A percentile compares a stretch with the other conserved stretches of the same genome.
These are phyloP conservation scores for Dallia pectoralis DNA, from an alignment of 2,797 vertebrate genomes.

Conservation along the genomic window DNA sequence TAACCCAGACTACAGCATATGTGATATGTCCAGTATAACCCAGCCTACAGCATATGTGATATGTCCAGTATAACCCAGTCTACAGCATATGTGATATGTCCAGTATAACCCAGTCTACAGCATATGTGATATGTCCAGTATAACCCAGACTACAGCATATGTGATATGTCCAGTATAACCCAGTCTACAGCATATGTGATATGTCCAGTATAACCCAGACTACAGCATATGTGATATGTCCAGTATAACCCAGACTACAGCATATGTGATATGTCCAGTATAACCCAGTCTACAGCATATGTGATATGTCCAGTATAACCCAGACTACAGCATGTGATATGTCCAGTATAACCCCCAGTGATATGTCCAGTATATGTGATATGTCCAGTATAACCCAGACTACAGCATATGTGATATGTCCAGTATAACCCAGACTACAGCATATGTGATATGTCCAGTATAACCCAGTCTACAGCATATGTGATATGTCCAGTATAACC, in stretches of 20 bases:
- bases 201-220: slow-evolving; percentile 10
- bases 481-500: too few species aligned
- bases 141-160: background rate
- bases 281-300: background rate
- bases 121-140: slow-evolving; percentile 22
- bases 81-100: too few species aligned
- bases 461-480: background rate
- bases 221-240: too few species aligned
- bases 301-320: slow-evolving; percentile 19
- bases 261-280: slow-evolving; percentile 22
- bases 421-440: too few species aligned
- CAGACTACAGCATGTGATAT: background rate
- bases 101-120: too few species aligned
- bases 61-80: slow-evolving; percentile 11
- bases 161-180: too few species aligned
- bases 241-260: too few species aligned
- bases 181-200: slow-evolving; percentile 30
- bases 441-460: slow-evolving; percentile 22
- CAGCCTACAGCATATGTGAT: slow-evolving; percentile 30
- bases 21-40: too few species aligned
- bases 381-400: slow-evolving; percentile 10
- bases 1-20: background rate
- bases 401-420: too few species aligned
- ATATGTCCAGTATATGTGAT: slow-evolving; percentile 31
- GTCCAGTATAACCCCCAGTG: too few species aligned